These are phyloP conservation scores for Globodera ellingtonae DNA, from an alignment of 1,140 invertebrate genomes.

Conservation along the genomic window DNA sequence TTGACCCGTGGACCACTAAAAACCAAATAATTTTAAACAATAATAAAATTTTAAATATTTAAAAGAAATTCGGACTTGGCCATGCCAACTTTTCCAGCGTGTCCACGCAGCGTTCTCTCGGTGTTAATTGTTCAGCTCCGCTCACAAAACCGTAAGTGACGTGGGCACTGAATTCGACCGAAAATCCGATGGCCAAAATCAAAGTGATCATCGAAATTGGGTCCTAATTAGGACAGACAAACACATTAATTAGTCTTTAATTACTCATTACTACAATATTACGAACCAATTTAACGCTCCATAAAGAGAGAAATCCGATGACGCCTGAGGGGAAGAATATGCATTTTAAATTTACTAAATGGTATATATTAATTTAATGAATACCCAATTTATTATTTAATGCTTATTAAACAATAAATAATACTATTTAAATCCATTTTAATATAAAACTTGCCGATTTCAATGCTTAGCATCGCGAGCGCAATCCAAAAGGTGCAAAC, in stretches of 20 bases:
- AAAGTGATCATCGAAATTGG: conserved; percentile 66
- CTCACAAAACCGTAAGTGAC: conserved; percentile 95
- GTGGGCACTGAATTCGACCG: conserved; percentile 83
- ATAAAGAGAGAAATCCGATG: conserved; percentile 91
- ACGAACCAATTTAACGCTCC: conserved; percentile 74
- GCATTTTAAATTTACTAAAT: conserved; percentile 64
- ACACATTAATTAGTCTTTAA: too few species aligned
- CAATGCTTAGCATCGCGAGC: conserved; percentile 90
- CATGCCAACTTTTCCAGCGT: conserved; percentile 66
- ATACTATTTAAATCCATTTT: too few species aligned
- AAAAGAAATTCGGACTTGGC: conserved; percentile 57
- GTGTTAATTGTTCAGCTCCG: conserved; percentile 53
- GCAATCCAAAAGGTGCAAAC: conserved; percentile 90
- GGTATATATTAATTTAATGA: conserved; percentile 19
- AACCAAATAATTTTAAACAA: not conserved
- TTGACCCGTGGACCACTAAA: conserved; percentile 73
- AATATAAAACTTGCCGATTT: conserved; percentile 71
- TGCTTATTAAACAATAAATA: too few species aligned
- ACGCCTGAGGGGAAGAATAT: conserved; percentile 71
- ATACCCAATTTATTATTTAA: not conserved
- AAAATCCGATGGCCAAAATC: conserved; percentile 66
- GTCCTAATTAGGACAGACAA: conserved; percentile 27
- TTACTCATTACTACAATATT: not conserved
- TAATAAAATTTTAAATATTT: conserved; percentile 19
- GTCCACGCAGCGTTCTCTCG: conserved; percentile 62